Base-by-base conservation (phyloP, 2,113 vertebrate genomes). In the Ictalurus punctatus region DNA sequence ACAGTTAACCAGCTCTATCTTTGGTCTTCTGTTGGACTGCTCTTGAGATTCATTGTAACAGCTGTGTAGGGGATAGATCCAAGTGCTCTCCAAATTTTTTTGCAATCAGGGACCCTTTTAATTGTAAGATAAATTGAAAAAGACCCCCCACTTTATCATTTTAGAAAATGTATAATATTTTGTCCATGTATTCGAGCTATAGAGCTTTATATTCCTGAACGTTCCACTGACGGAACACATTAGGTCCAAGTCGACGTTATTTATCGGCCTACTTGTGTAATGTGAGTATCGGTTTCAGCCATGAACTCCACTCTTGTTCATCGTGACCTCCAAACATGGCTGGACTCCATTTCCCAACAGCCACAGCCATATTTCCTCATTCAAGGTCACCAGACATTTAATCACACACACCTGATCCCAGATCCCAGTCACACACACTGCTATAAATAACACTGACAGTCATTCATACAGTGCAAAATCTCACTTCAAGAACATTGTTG, bases 1-100 rank as follows among this genome's bases (percentile, higher is more conserved):
- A 56, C 78, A 59, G 71, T 87, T 84, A 85, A 52, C 52, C 30
- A 37, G 44, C 54, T 89, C 5, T 69, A 0, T 85, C 48, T 80
- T 3, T 19, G 19, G 17, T 76, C 10, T 17, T 10, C 21, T 67
- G 54, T 37, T 56, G 17, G 23, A 7, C 61, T 86, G 25, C 21
- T 83, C 30, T 25, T 88, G 8, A 34, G 52, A 44, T n/a, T 54
- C 6, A 6, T 27, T 80, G 40, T 61, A 34, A 87, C 63, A 4
- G 54, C 5, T 0, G 13, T 56, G 6, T 56, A 56, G 17, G 6
- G 48, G 2, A 56, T 30, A 10, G 3, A 58, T 34, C 1, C 17
- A 34, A 82, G 4, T 9, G 0, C 48, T 54, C 48, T 48, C 16
- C 3, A 76, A 48, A 48, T 48, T 48, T 14, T n/a, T 27, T n/a